Base-by-base conservation (phyloP, 2,797 vertebrate species). In the Myripristis murdjan region DNA sequence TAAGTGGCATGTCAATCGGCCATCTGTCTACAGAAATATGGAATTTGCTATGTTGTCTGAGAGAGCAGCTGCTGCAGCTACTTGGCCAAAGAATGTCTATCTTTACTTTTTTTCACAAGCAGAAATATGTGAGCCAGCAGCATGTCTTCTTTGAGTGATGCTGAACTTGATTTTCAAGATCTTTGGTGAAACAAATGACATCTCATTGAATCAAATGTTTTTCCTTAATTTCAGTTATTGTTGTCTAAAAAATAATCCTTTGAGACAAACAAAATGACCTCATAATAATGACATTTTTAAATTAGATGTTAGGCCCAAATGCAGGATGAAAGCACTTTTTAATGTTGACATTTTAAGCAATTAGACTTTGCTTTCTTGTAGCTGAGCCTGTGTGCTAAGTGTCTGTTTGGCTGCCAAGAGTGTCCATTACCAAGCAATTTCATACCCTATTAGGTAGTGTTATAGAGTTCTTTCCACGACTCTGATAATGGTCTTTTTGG, bases 61-160 rank as follows among this genome's bases (percentile, higher is more conserved):
- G 31, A 24, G 47, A 82, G 51, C 79, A 82, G 77, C 80, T 87
- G 84, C 56, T 49, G n/a, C 1, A n/a, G n/a, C n/a, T n/a, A n/a
- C n/a, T n/a, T n/a, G 20, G 70, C 54, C 52, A 67, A 7, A 68
- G 51, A 76, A 48, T 0, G 4, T 16, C 41, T 53, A 22, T 35
- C 26, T 55, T 63, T n/a, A n/a, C n/a, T 26, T 64, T 20, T 24
- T 15, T 20, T 33, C 49, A 54, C 48, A 39, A 55, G 1, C n/a
- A 54, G 57, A 5, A 64, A 54, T 53, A 54, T 51, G 15, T 23
- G 33, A 65, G 22, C 2, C 46, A 70, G 74, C 3, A 44, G 33
- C 16, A 2, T 37, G 15, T 59, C 10, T 62, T 51, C 37, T 68
- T 64, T 64, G 12, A 8, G 16, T 33, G 11, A 9, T 23, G 35